Base-by-base conservation (phyloP, 1,140 invertebrate genomes). In the Ephestia elutella region DNA sequence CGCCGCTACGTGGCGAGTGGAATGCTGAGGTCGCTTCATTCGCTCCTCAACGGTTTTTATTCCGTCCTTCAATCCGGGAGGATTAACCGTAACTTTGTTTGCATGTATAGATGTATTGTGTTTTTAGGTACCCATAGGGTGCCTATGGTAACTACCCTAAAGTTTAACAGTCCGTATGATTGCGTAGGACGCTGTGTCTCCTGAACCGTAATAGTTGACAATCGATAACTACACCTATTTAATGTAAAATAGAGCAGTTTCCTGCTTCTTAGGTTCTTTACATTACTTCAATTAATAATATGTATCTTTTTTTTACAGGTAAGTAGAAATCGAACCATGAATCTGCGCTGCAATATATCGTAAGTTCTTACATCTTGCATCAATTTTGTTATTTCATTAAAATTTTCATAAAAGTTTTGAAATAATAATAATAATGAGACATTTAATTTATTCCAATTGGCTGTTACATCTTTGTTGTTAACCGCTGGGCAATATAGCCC, bases 1-100 rank as follows among this genome's bases (percentile, higher is more conserved):
- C 62, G 60, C 65, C 65, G 63, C 57, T 54, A 78, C 71, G 82
- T 81, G 78, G 77, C 69, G 73, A 71, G 61, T 48, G 70, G 68
- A 70, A 76, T 73, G 78, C 70, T 57, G 48, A 64, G 67, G 56
- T 65, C 73, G 65, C 60, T 30, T 44, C 21, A n/a, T 44, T 44
- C n/a, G 38, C 38, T 44, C 13, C 15, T 44, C 38, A 44, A 15
- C 10, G 13, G 13, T 44, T 44, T 44, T 44, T 44, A 15, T 13
- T 15, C 38, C n/a, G 38, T 44, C 38, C 38, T 44, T 44, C 38
- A 15, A 44, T 44, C 38, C 38, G 38, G 32, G 32, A 35, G 8
- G 38, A 44, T 44, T 44, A 44, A 44, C 38, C n/a, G 38, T 44
- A 44, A 44, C 38, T 44, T 44, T 44, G n/a, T 44, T 44, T 44